Evolutionary conservation across 2,797 vertebrate genomes (phyloP).

Genomic region (Chelon labrosus): DNA sequence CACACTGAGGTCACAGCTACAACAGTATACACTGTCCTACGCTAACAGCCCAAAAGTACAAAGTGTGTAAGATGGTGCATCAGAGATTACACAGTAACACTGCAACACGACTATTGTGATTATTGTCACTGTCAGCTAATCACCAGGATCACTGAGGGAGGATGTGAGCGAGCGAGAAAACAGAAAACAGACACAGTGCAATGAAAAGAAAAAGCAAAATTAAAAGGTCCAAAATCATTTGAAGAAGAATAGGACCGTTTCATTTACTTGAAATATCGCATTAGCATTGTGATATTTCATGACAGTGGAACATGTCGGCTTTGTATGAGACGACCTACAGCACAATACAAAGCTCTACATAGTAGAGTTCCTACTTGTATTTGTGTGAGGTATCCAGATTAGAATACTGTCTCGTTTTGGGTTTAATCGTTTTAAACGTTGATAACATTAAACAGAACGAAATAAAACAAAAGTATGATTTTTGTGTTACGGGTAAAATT

Average conservation of each 20-base stretch:
- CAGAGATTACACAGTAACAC: conserved; percentile 70
- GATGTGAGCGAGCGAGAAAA: conserved; percentile 37
- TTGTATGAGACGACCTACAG: conserved; percentile 30
- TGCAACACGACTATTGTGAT: conserved; percentile 67
- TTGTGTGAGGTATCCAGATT: conserved; percentile 29
- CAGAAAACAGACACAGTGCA: conserved; percentile 18
- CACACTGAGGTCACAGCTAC: conserved; percentile 71
- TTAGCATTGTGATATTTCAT: conserved; percentile 34
- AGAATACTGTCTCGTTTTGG: background rate
- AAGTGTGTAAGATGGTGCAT: conserved; percentile 62
- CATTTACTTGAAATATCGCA: conserved; percentile 37
- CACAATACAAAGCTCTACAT: conserved; percentile 52
- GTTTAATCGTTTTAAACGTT: background rate
- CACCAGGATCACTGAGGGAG: conserved; percentile 43
- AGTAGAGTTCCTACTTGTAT: conserved; percentile 54
- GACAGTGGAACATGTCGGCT: conserved; percentile 38
- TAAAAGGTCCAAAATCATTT: background rate
- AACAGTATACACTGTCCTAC: conserved; percentile 71
- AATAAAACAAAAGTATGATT: background rate
- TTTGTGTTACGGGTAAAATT: conserved; percentile 18
- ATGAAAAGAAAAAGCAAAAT: conserved; percentile 7
- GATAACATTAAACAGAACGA: background rate
- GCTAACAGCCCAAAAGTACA: conserved; percentile 71
- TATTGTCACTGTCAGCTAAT: conserved; percentile 50
- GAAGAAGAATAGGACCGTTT: conserved; percentile 24